A percentile compares a stretch with the other conserved stretches of the same genome.
Evolutionary conservation across 2,113 vertebrate genomes (phyloP).

Genomic region (Podarcis cretensis): DNA sequence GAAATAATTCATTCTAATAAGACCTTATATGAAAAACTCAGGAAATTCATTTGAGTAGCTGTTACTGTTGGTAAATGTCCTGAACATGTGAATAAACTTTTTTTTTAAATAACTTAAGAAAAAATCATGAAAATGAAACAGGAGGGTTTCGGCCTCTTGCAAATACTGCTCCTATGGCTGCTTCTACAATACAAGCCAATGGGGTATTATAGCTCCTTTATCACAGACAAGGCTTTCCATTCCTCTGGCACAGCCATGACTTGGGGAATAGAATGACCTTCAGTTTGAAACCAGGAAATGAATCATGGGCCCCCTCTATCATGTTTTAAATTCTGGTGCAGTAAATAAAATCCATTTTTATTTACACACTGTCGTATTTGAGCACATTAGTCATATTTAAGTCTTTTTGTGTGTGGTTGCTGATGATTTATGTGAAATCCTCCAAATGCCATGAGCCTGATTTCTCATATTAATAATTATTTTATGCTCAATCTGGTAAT

Average conservation of each 20-base stretch:
- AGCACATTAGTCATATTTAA: constrained; percentile 14
- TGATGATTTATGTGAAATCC: background rate
- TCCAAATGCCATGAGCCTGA: background rate
- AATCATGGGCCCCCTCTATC: background rate
- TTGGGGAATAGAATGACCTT: background rate
- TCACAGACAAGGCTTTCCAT: background rate
- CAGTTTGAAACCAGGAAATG: background rate
- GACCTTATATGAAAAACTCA: background rate
- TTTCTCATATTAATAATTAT: constrained; percentile 2
- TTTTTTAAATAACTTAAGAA: background rate
- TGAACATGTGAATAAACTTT: background rate
- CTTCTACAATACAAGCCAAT: background rate
- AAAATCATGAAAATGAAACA: background rate
- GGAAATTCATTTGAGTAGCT: background rate
- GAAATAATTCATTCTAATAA: background rate
- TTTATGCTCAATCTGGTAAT: background rate
- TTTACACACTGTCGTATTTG: background rate
- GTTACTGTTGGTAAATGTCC: background rate
- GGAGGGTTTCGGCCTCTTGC: background rate
- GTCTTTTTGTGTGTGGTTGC: background rate
- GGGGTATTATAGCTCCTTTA: background rate
- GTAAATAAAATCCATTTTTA: background rate
- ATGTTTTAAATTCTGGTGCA: background rate
- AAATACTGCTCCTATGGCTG: background rate
- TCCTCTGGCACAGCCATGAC: background rate